Conservation (phyloP, 2,113 vertebrate genomes). For the Antennarius striatus region DNA sequence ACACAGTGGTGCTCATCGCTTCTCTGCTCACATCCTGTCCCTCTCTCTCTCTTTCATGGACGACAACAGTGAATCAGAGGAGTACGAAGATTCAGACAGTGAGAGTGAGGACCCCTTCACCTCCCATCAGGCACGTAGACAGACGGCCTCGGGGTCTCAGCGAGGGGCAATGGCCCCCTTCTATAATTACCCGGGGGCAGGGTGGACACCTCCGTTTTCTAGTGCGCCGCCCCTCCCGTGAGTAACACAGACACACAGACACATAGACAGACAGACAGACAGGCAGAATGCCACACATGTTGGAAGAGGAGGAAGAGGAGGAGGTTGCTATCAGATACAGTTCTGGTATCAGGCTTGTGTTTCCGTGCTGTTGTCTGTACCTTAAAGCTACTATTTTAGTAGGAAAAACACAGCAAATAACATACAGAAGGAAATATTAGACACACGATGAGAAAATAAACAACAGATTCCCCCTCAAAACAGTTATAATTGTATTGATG, state of each 20-base stretch:
- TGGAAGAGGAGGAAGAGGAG: neutral
- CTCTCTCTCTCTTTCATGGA: conserved; percentile 53
- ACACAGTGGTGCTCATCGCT: neutral
- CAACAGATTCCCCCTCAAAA: conserved; percentile 1
- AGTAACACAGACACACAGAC: conserved; percentile 81
- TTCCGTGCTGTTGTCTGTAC: conserved; percentile 40
- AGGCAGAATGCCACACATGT: conserved; percentile 53
- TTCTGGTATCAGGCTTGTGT: conserved; percentile 8
- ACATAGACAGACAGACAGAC: conserved; percentile 80
- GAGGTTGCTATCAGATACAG: conserved; percentile 33
- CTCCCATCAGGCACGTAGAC: conserved; percentile 93
- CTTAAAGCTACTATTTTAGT: conserved; percentile 15
- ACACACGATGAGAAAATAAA: conserved; percentile 27
- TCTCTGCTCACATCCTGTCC: conserved; percentile 25
- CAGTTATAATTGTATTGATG: conserved; percentile 1
- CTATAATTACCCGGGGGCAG: conserved; percentile 85
- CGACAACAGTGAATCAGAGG: conserved; percentile 82
- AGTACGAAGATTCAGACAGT: conserved; percentile 88
- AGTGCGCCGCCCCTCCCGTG: conserved; percentile 85
- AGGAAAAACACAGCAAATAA: conserved; percentile 15
- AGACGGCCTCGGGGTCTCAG: conserved; percentile 81
- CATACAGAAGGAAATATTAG: conserved; percentile 29
- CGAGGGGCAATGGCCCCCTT: conserved; percentile 81
- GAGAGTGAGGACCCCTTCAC: conserved; percentile 93
- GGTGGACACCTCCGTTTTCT: conserved; percentile 83